Evolutionary conservation across 2,888 invertebrate genomes (phyloP).

Genomic region (Monoplex corrugatus): DNA sequence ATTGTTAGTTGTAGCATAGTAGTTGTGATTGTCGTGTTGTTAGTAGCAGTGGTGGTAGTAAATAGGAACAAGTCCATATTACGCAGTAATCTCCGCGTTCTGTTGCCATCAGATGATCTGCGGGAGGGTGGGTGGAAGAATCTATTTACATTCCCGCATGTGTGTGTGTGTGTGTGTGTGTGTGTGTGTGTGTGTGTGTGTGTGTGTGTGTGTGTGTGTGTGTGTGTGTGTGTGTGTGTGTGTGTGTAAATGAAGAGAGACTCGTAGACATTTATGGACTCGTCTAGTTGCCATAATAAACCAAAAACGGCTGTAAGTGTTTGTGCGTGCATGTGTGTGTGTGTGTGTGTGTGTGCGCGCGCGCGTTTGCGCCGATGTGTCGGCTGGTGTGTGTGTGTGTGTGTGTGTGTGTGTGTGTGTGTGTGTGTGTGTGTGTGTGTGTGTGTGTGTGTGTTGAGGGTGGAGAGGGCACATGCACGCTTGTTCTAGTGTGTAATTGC

Average conservation of each 20-base stretch:
- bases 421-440: neutral
- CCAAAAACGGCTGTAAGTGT: no score
- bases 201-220: constrained; percentile 13
- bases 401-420: neutral
- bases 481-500: neutral
- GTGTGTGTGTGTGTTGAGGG: neutral
- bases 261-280: no score
- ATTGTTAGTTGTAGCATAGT: no score
- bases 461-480: neutral
- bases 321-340: neutral
- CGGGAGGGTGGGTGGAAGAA: no score
- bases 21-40: no score
- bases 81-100: no score
- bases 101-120: no score
- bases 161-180: constrained; percentile 14
- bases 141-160: no score
- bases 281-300: no score
- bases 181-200: constrained; percentile 16
- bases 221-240: constrained; percentile 6
- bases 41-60: no score
- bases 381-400: neutral
- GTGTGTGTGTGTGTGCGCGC: neutral
- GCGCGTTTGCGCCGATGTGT: neutral
- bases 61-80: no score
- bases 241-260: no score